Percentiles rank a stretch among this genome's conserved stretches.
Evolutionary conservation across 2,113 vertebrate genomes (phyloP).

Genomic region (Amblyornis subalaris): DNA sequence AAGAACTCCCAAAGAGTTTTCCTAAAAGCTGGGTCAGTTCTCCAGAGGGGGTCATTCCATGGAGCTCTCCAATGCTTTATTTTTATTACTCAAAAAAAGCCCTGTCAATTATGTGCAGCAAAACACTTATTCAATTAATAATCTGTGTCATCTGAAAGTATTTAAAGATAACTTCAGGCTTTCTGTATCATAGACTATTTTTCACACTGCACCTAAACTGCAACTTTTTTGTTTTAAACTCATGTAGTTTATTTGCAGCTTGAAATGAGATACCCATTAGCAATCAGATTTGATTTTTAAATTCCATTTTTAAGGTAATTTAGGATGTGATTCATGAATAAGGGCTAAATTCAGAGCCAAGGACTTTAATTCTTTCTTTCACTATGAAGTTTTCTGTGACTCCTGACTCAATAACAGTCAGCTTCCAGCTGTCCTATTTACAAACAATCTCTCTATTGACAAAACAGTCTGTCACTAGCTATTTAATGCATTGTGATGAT

Average conservation of each 20-base stretch:
- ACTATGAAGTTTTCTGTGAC: slow-evolving; percentile 13
- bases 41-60: background rate
- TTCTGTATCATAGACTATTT: background rate
- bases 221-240: background rate
- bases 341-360: background rate
- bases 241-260: background rate
- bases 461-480: slow-evolving; percentile 57
- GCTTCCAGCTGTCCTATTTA: slow-evolving; percentile 47
- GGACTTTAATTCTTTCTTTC: background rate
- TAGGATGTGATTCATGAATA: background rate
- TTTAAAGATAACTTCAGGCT: slow-evolving; percentile 8
- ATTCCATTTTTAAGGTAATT: background rate
- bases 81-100: slow-evolving; percentile 2
- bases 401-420: slow-evolving; percentile 33
- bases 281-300: background rate
- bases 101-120: background rate
- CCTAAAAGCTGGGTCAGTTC: slow-evolving; percentile 8
- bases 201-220: background rate
- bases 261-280: background rate
- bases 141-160: background rate
- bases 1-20: background rate
- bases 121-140: background rate
- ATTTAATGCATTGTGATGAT: slow-evolving; percentile 45
- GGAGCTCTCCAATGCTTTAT: background rate
- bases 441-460: slow-evolving; percentile 57